Percentiles rank a stretch among this genome's conserved stretches.
These are phyloP conservation scores for Diploscapter pachys DNA, from an alignment of 1,140 invertebrate species.

Conservation along the genomic window DNA sequence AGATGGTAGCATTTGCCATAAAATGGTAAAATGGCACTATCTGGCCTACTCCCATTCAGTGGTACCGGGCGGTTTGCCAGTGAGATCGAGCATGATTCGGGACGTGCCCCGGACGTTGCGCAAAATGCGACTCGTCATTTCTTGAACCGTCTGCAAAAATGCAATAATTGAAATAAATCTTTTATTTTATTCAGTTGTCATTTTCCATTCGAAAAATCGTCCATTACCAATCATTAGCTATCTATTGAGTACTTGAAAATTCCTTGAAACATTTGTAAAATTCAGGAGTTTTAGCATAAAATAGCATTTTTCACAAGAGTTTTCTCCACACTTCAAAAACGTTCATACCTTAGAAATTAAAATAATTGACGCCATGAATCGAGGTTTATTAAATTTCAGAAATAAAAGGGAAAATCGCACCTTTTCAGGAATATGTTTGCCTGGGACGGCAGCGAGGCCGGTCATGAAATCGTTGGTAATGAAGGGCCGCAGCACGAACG, in stretches of 20 bases:
- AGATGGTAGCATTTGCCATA: neutral
- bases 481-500: conserved; percentile 90
- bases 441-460: conserved; percentile 85
- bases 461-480: conserved; percentile 98
- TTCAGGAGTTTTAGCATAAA: neutral
- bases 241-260: conserved; percentile 73
- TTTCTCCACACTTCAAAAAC: no score
- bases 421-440: conserved; percentile 74
- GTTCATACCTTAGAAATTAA: no score
- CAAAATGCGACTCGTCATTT: conserved; percentile 81
- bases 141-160: conserved; percentile 75
- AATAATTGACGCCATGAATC: neutral
- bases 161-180: neutral
- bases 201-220: neutral
- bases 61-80: conserved; percentile 94
- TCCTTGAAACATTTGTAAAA: conserved; percentile 77
- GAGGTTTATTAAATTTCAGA: neutral
- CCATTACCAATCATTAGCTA: neutral
- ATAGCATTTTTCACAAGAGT: no score
- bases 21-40: neutral
- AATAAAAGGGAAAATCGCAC: conserved; percentile 64
- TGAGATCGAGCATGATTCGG: conserved; percentile 91
- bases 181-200: neutral
- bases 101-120: conserved; percentile 80
- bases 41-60: conserved; percentile 92